Conservation (phyloP, 1,140 invertebrate genomes). For the Tetragonula clypearis region DNA sequence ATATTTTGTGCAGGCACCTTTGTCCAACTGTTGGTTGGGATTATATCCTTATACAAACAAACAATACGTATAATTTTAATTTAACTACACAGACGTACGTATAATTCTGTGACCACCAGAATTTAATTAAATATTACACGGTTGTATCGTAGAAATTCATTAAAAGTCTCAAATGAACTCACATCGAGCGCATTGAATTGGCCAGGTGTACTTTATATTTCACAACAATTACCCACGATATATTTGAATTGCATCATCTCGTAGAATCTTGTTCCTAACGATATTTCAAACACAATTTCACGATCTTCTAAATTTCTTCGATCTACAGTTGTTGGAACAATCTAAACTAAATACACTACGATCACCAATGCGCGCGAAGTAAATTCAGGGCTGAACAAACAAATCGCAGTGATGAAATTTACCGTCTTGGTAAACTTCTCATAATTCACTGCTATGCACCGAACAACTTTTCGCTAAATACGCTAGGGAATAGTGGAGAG, state of each 20-base stretch:
- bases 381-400: background rate
- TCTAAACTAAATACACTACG: no score
- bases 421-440: background rate
- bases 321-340: no score
- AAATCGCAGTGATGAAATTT: background rate
- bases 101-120: background rate
- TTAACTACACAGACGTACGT: background rate
- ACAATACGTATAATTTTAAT: background rate
- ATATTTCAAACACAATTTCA: background rate
- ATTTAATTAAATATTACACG: background rate
- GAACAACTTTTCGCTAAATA: background rate
- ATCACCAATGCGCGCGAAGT: no score
- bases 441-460: background rate
- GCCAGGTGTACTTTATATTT: no score
- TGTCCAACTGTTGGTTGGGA: background rate
- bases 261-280: background rate
- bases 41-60: background rate
- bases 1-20: background rate
- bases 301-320: background rate
- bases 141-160: no score
- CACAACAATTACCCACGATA: no score
- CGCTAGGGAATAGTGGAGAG: background rate
- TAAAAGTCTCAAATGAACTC: no score
- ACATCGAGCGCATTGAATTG: no score
- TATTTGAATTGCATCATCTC: background rate